phyloP scores from a whole-genome alignment of 1,140 invertebrate species.

The Rhysida immarginata region DNA sequence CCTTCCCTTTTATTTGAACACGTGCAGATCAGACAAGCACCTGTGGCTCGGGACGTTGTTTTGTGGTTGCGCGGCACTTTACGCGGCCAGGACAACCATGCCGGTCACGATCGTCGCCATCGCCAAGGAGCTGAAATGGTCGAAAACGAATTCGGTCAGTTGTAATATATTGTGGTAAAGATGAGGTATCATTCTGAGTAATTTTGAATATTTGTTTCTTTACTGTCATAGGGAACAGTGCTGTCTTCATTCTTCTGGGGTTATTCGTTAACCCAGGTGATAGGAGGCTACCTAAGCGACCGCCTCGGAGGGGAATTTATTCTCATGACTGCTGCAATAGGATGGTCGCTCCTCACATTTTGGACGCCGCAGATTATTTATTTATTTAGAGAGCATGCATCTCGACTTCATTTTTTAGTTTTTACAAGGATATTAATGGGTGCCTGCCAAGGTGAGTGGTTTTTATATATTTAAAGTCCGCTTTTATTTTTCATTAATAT shows the following conservation, averaged over 20 bases:
- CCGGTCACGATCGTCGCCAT: slow-evolving; percentile 47
- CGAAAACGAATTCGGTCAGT: slow-evolving; percentile 47
- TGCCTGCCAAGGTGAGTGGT: slow-evolving; percentile 49
- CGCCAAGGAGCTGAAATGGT: slow-evolving; percentile 48
- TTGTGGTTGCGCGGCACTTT: slow-evolving; percentile 46
- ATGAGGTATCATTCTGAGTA: background rate
- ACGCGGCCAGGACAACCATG: slow-evolving; percentile 49
- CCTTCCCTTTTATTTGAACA: too few relatives aligned
- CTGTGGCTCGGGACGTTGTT: slow-evolving; percentile 47
- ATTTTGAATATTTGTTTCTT: slow-evolving; percentile 1
- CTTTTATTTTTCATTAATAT: background rate
- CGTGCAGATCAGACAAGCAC: slow-evolving; percentile 29
- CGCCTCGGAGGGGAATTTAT: slow-evolving; percentile 49
- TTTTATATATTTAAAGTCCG: too few relatives aligned
- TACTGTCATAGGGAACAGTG: slow-evolving; percentile 38
- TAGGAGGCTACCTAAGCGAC: slow-evolving; percentile 53
- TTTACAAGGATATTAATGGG: slow-evolving; percentile 45
- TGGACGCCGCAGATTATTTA: slow-evolving; percentile 48
- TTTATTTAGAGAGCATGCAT: slow-evolving; percentile 36
- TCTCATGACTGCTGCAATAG: slow-evolving; percentile 42
- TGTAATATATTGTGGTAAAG: slow-evolving; percentile 5
- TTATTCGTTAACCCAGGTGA: slow-evolving; percentile 51
- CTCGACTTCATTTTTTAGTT: slow-evolving; percentile 42
- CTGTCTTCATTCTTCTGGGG: slow-evolving; percentile 63
- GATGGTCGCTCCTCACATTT: slow-evolving; percentile 50